Conservation (phyloP, 2,888 invertebrate species). For the Copidosoma aretas region DNA sequence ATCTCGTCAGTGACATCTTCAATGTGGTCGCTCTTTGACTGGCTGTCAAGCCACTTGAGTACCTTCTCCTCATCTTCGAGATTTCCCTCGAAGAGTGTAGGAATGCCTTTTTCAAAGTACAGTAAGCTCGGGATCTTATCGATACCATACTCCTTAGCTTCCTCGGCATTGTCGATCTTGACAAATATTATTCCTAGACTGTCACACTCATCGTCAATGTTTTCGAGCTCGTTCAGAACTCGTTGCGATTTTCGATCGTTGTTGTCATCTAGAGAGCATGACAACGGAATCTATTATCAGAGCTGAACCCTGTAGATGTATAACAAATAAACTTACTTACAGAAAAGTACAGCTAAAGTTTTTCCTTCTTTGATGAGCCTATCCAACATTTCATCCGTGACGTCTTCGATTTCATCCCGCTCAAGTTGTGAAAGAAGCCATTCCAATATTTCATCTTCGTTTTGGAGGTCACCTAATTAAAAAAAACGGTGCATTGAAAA, state of each 20-base stretch:
- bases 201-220: slow-evolving; percentile 93
- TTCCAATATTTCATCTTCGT: slow-evolving; percentile 86
- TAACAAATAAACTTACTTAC: slow-evolving; percentile 66
- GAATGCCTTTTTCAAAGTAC: slow-evolving; percentile 88
- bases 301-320: too few species aligned
- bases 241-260: slow-evolving; percentile 87
- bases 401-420: slow-evolving; percentile 93
- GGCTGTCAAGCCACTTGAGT: slow-evolving; percentile 83
- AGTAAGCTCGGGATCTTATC: slow-evolving; percentile 85
- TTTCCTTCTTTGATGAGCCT: slow-evolving; percentile 87
- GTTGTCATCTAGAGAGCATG: slow-evolving; percentile 74
- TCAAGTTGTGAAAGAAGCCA: slow-evolving; percentile 88
- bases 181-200: slow-evolving; percentile 88
- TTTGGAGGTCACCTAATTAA: slow-evolving; percentile 76
- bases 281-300: not conserved
- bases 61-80: slow-evolving; percentile 90
- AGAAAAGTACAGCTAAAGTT: slow-evolving; percentile 88
- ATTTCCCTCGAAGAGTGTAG: slow-evolving; percentile 81
- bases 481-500: too few species aligned
- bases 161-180: slow-evolving; percentile 89
- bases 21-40: slow-evolving; percentile 86
- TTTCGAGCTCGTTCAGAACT: slow-evolving; percentile 86
- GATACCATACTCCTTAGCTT: slow-evolving; percentile 90
- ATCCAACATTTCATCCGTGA: slow-evolving; percentile 93
- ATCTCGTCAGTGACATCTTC: slow-evolving; percentile 95